Percentiles rank a stretch among this genome's conserved stretches.
phyloP scores from a whole-genome alignment of 92 coral and sea anemone genomes.

The Epizoanthus fatuus region DNA sequence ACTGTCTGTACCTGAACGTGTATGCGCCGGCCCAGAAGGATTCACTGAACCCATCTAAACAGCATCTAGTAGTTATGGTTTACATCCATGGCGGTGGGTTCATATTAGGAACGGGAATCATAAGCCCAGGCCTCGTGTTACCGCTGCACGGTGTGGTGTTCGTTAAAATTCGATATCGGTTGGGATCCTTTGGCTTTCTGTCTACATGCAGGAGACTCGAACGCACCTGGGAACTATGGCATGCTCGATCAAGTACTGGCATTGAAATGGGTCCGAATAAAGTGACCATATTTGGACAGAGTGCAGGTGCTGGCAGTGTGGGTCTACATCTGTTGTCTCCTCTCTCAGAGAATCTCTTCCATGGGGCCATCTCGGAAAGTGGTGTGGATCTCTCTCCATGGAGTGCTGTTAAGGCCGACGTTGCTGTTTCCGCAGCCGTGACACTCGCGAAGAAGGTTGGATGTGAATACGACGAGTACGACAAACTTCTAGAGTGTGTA shows the following conservation, averaged over 20 bases:
- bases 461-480: conserved; percentile 15
- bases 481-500: conserved; percentile 70
- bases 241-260: conserved; percentile 71
- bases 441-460: too few species aligned
- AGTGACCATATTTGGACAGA: conserved; percentile 69
- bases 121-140: conserved; percentile 53
- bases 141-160: conserved; percentile 56
- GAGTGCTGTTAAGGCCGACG: too few species aligned
- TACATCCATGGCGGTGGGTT: conserved; percentile 83
- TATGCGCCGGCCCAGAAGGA: conserved; percentile 63
- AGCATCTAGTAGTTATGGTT: neutral
- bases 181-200: conserved; percentile 69
- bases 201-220: conserved; percentile 74
- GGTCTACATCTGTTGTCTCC: conserved; percentile 86
- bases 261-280: too few species aligned
- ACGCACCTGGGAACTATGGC: conserved; percentile 76
- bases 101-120: conserved; percentile 66
- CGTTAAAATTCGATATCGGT: conserved; percentile 77
- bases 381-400: conserved; percentile 74
- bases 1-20: conserved; percentile 46
- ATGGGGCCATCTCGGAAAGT: conserved; percentile 86
- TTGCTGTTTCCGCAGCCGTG: too few species aligned
- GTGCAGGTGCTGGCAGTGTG: conserved; percentile 55
- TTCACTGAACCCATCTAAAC: neutral
- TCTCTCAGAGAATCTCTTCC: conserved; percentile 78